Conservation (phyloP, 2,113 vertebrate species). For the Parotia lawesii region DNA sequence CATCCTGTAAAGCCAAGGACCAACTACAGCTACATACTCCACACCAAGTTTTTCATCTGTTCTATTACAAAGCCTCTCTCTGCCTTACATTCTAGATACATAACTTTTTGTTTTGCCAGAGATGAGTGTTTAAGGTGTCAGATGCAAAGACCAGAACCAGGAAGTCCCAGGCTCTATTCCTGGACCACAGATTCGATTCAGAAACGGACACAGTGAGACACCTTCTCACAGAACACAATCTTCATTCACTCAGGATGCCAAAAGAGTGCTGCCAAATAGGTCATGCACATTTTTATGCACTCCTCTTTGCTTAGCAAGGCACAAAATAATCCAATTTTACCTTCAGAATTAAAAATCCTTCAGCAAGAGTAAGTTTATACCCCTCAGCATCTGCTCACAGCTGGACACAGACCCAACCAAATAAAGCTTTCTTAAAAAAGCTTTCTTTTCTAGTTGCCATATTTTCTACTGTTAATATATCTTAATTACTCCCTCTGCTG, state of each 20-base stretch:
- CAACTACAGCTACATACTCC: neutral
- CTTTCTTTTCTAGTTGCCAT: neutral
- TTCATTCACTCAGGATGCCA: neutral
- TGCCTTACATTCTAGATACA: neutral
- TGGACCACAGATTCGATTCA: neutral
- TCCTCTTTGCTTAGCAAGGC: neutral
- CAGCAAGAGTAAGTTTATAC: neutral
- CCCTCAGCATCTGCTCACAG: neutral
- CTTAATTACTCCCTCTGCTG: neutral
- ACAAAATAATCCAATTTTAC: neutral
- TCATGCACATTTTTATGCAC: neutral
- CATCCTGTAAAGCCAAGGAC: neutral
- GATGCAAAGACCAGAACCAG: neutral
- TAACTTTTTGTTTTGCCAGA: neutral
- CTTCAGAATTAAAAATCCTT: neutral
- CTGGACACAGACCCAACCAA: neutral
- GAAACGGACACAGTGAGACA: neutral
- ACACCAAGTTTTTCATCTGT: fast-evolving
- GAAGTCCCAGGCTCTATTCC: neutral
- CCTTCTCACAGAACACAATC: neutral
- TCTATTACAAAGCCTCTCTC: neutral
- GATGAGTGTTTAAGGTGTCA: neutral
- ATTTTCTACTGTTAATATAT: neutral
- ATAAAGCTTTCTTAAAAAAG: neutral
- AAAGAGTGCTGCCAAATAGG: neutral